These are phyloP conservation scores for Meganola albula DNA, from an alignment of 2,888 invertebrate genomes.

Conservation along the genomic window DNA sequence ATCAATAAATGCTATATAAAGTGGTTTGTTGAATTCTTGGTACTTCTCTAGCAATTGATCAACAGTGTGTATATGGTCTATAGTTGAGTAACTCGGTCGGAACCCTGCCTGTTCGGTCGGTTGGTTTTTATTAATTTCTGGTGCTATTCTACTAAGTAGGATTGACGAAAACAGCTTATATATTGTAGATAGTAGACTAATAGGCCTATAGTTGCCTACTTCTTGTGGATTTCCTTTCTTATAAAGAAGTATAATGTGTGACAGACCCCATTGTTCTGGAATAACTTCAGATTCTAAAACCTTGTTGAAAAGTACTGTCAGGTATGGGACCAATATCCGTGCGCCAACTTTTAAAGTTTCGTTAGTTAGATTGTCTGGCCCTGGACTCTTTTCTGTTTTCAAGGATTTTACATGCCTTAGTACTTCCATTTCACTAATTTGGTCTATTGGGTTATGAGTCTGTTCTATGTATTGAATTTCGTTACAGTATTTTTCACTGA, in stretches of 20 bases:
- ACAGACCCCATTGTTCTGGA: slow-evolving; percentile 15
- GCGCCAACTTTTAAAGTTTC: slow-evolving; percentile 17
- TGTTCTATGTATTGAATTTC: neutral
- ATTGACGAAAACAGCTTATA: slow-evolving; percentile 11
- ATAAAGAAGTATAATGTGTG: slow-evolving; percentile 21
- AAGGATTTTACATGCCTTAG: slow-evolving; percentile 15
- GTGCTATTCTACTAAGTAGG: no score
- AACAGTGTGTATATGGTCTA: no score
- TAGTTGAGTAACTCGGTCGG: neutral
- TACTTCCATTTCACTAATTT: slow-evolving; percentile 8
- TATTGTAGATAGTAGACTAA: slow-evolving; percentile 10
- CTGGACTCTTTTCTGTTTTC: slow-evolving; percentile 19
- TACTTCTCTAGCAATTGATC: slow-evolving; percentile 2
- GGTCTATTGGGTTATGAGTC: neutral
- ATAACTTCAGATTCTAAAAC: slow-evolving; percentile 14
- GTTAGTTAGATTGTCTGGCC: slow-evolving; percentile 19
- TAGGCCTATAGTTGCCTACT: no score
- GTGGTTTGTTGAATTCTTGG: neutral
- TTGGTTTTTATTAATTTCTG: neutral
- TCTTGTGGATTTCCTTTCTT: no score
- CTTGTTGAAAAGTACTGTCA: slow-evolving; percentile 18
- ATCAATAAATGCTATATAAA: neutral
- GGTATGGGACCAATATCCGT: slow-evolving; percentile 9
- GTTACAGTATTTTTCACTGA: neutral
- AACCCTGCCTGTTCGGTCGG: slow-evolving; percentile 4